These are phyloP conservation scores for Hyperoodon ampullatus DNA, from an alignment of 2,113 vertebrate genomes.

Conservation along the genomic window DNA sequence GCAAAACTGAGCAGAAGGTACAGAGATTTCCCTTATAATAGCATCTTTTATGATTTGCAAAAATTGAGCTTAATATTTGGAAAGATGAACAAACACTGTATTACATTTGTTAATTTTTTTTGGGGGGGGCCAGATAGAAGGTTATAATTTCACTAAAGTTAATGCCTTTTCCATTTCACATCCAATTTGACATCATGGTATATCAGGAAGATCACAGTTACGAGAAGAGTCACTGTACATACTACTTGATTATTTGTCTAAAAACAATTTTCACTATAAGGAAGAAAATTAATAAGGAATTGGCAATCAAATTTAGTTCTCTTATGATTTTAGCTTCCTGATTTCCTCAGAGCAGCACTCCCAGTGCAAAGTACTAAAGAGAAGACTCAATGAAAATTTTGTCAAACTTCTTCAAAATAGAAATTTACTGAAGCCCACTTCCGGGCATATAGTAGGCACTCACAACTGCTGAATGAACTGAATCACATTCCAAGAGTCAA, in stretches of 20 bases:
- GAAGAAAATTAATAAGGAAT: constrained; percentile 1
- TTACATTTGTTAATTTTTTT: not conserved
- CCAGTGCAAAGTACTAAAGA: not conserved
- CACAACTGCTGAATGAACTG: not conserved
- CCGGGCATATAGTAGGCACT: not conserved
- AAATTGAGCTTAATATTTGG: constrained; percentile 25
- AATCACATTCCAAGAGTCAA: not conserved
- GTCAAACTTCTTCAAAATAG: not conserved
- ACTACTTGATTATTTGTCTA: not conserved
- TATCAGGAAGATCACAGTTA: not conserved
- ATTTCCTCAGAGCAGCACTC: not conserved
- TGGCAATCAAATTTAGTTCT: not conserved
- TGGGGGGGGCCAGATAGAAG: not conserved
- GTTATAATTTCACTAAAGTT: constrained; percentile 24
- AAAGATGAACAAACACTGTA: not conserved
- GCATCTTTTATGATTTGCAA: not conserved
- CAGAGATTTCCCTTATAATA: not conserved
- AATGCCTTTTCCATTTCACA: not conserved
- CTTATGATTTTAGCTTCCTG: constrained; percentile 1
- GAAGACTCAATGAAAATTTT: constrained; percentile 30
- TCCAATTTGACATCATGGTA: not conserved
- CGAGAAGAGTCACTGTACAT: not conserved
- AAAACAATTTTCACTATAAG: not conserved
- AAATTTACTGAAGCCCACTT: not conserved
- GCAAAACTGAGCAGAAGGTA: not conserved